Evolutionary conservation across 2,888 invertebrate species (phyloP), one percentile per base, ranked within the genome.

Genomic region (Trissoscelio sp.): DNA sequence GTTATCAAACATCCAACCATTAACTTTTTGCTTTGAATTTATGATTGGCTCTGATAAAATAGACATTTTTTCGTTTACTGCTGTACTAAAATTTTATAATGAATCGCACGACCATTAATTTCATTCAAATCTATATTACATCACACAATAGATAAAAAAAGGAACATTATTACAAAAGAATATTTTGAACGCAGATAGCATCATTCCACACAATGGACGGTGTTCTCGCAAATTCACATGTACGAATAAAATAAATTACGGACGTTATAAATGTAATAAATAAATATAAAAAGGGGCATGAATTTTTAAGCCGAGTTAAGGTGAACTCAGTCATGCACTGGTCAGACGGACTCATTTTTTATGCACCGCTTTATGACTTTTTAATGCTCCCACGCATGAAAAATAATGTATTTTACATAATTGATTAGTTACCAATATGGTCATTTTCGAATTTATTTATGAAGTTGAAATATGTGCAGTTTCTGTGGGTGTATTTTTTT

Each of bases 341-440:
- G 46, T 57, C 66, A 48, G 53, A 12, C 66, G 57, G 34, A 48
- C 31, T 58, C 31, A 64, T 67, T 69, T 70, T 78, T 70, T 62
- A 62, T 78, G 78, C 62, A 69, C 62, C 70, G 55, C 39, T 64
- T 78, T 39, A 69, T 69, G 55, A 57, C 53, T 62, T 46, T 62
- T 78, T 78, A 62, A 78, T 78, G 78, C 31, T 31, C 78, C 55
- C 55, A 31, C 53, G 39, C 24, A 51, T 28, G 58, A 60, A 58
- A 69, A 69, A 60, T 62, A 53, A 55, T 31, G 78, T 62, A 78
- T 69, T 78, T 69, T 78, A 44, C 70, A 78, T 78, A 62, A 70
- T 70, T 78, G 78, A 78, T 64, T 69, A 20, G 28, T n/a, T 51
- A 60, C n/a, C 53, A 34, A 77, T 69, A 37, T 62, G 62, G 60